Percentiles rank a stretch among this genome's conserved stretches.
Conservation (phyloP, 2,113 vertebrate species). For the Falco punctatus region DNA sequence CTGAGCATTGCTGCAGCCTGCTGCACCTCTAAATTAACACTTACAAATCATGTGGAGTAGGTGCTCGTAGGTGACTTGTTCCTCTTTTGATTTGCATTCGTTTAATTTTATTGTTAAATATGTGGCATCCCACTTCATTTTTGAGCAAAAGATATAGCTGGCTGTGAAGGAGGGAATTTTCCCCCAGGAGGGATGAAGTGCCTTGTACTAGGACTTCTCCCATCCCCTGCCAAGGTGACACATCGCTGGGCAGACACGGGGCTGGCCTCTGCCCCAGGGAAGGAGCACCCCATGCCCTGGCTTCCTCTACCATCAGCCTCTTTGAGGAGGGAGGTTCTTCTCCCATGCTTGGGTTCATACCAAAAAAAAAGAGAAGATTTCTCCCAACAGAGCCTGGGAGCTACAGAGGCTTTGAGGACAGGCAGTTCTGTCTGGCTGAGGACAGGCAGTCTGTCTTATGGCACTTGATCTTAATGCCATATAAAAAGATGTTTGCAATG, state of each 20-base stretch:
- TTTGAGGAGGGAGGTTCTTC: not conserved
- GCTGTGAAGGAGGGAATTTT: not conserved
- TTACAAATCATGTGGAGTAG: not conserved
- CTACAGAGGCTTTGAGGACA: not conserved
- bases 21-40: not conserved
- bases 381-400: not conserved
- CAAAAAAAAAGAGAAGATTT: not conserved
- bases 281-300: rapidly evolving
- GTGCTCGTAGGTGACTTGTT: not conserved
- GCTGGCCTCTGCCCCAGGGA: rapidly evolving
- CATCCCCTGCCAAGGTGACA: not conserved
- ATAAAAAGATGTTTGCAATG: not conserved
- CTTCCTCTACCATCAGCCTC: not conserved
- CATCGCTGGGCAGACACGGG: rapidly evolving
- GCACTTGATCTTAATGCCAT: not conserved
- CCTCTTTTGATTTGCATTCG: not conserved
- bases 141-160: not conserved
- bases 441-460: not conserved
- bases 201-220: not conserved
- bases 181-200: not conserved
- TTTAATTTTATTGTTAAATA: not conserved
- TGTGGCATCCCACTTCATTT: not conserved
- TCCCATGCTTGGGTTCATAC: not conserved
- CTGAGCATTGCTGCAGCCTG: not conserved
- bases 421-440: not conserved